These are phyloP conservation scores for Euzophera pinguis DNA, from an alignment of 2,888 invertebrate genomes.

Conservation along the genomic window DNA sequence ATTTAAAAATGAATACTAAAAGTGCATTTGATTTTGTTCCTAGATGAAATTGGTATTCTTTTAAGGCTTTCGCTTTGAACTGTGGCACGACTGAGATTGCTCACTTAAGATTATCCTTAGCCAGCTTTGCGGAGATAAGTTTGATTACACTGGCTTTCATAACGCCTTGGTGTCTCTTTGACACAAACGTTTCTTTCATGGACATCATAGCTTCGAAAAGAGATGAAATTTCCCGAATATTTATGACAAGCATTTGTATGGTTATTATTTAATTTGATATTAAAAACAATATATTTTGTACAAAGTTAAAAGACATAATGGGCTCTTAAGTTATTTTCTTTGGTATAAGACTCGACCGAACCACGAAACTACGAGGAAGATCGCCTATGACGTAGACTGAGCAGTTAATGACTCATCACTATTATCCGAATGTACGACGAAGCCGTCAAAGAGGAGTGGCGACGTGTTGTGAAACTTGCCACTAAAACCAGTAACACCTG, in stretches of 20 bases:
- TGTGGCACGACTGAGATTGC: conserved; percentile 34
- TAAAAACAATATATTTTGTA: too few relatives aligned
- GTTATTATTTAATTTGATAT: too few relatives aligned
- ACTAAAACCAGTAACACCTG: too few relatives aligned
- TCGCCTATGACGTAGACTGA: too few relatives aligned
- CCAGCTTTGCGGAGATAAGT: conserved; percentile 28
- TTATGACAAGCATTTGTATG: not conserved
- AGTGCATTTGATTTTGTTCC: conserved; percentile 21
- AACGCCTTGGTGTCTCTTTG: conserved; percentile 16
- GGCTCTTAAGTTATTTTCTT: too few relatives aligned
- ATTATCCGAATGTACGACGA: too few relatives aligned
- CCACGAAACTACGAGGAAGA: too few relatives aligned
- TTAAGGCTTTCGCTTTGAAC: conserved; percentile 38
- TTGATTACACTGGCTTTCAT: conserved; percentile 22
- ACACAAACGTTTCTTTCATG: not conserved
- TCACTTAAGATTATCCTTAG: conserved; percentile 26
- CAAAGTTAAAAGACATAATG: too few relatives aligned
- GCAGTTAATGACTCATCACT: too few relatives aligned
- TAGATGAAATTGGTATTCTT: conserved; percentile 49
- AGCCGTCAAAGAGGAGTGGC: too few relatives aligned
- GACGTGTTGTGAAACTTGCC: too few relatives aligned
- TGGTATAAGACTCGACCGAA: too few relatives aligned
- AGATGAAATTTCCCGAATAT: not conserved
- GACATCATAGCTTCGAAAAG: not conserved
- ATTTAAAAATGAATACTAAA: not conserved